phyloP scores from a whole-genome alignment of 2,113 vertebrate genomes.

The Neolamprologus tretocephalus region DNA sequence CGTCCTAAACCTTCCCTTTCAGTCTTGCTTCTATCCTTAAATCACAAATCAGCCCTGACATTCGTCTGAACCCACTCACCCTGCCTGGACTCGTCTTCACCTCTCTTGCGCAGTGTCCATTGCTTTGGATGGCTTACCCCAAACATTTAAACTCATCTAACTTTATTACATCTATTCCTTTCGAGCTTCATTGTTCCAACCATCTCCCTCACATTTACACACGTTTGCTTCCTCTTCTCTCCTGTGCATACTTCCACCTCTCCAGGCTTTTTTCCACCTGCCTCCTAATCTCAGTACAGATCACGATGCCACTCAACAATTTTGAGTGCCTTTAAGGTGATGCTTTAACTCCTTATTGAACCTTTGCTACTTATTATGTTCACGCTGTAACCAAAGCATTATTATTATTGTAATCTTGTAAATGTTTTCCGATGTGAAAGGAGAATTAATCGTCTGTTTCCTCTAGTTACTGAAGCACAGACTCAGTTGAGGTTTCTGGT shows the following conservation, averaged over 20 bases:
- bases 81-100: neutral
- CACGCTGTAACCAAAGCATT: neutral
- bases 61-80: neutral
- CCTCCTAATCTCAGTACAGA: neutral
- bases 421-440: neutral
- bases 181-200: neutral
- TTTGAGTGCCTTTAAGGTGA: neutral
- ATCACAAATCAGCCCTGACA: neutral
- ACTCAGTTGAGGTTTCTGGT: neutral
- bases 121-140: neutral
- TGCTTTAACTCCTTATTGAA: neutral
- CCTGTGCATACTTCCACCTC: neutral
- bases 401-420: neutral
- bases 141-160: neutral
- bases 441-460: neutral
- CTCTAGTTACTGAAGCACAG: neutral
- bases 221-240: neutral
- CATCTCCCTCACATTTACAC: neutral
- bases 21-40: neutral
- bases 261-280: neutral
- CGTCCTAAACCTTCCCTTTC: neutral
- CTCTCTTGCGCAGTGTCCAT: neutral
- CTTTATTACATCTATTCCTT: neutral
- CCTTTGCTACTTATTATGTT: neutral
- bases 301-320: neutral